Evolutionary conservation across 1,140 invertebrate genomes (phyloP), one percentile per base, ranked within the genome.

Genomic region (Drosophila grimshawi): DNA sequence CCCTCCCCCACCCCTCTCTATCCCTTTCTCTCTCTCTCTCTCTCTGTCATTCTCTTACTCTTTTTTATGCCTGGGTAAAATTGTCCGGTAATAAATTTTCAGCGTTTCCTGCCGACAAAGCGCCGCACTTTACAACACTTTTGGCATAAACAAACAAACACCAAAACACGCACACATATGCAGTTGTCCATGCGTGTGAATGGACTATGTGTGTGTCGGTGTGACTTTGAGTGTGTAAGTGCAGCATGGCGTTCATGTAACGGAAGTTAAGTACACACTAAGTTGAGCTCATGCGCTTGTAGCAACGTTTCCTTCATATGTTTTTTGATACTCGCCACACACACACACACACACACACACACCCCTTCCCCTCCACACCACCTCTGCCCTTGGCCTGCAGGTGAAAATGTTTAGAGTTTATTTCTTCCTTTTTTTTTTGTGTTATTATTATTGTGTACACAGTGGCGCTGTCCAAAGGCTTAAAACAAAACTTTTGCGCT

Each of bases 31-130:
- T 65, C 32, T 32, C 37, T 11, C 45, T 39, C 27, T 53, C 57
- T 59, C 48, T 68, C 32, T 52, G 51, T 59, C 45, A 65, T 45
- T 76, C 55, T 52, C 62, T 65, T 65, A 19, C 19, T 19, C 61
- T 86, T 86, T 86, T 86, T 74, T 78, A 74, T 81, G 77, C 76
- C 80, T 46, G 60, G 73, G 83, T 80, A 90, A 89, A 88, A 88
- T 88, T 89, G 85, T 89, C 85, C 85, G 85, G 85, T 88, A 88
- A 88, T 88, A 88, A 88, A 88, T 88, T 88, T 88, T 89, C 85
- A 90, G 81, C 85, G 85, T 78, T 88, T 88, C 85, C 85, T 88
- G 85, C 85, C 85, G 85, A 88, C 85, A 88, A 88, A 88, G 85
- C 85, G 85, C 80, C 85, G 83, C 83, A 83, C 83, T 88, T 89